These are phyloP conservation scores for Drosophila ohnishii DNA, from an alignment of 1,140 invertebrate genomes.

Conservation along the genomic window DNA sequence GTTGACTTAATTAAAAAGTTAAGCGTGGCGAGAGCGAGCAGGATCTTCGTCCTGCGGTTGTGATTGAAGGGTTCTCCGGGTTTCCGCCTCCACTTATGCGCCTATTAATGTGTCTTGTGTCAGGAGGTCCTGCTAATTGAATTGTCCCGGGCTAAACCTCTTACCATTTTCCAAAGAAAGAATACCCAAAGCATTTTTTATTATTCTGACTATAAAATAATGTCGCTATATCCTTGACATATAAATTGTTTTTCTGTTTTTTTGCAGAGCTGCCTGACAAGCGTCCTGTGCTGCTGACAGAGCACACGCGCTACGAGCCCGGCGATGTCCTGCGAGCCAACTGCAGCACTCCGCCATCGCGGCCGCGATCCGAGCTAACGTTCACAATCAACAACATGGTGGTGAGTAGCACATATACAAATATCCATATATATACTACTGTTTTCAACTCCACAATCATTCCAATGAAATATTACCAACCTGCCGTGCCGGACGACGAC, in stretches of 20 bases:
- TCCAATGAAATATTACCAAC: conserved; percentile 47
- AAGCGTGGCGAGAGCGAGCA: conserved; percentile 36
- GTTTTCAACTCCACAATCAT: conserved; percentile 22
- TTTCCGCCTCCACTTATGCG: conserved; percentile 43
- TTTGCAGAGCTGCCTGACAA: conserved; percentile 85
- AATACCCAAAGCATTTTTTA: neutral
- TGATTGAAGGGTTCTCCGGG: conserved; percentile 32
- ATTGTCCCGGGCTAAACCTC: conserved; percentile 32
- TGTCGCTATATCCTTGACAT: neutral
- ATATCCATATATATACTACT: neutral
- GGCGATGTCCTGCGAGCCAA: conserved; percentile 88
- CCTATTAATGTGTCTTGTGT: conserved; percentile 52
- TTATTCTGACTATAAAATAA: neutral
- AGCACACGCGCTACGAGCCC: conserved; percentile 86
- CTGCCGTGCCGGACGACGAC: conserved; percentile 15
- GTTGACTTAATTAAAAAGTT: conserved; percentile 82
- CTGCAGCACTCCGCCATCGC: conserved; percentile 87
- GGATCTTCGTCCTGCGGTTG: conserved; percentile 29
- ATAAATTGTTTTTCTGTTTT: conserved; percentile 51
- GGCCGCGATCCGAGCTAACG: conserved; percentile 87
- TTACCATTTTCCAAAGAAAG: neutral
- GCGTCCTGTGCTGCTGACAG: conserved; percentile 85
- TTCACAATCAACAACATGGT: conserved; percentile 90
- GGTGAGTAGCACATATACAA: conserved; percentile 85
- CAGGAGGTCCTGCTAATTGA: conserved; percentile 44